Base-by-base conservation (phyloP, 2,888 invertebrate species). In the Ypsolopha sequella region DNA sequence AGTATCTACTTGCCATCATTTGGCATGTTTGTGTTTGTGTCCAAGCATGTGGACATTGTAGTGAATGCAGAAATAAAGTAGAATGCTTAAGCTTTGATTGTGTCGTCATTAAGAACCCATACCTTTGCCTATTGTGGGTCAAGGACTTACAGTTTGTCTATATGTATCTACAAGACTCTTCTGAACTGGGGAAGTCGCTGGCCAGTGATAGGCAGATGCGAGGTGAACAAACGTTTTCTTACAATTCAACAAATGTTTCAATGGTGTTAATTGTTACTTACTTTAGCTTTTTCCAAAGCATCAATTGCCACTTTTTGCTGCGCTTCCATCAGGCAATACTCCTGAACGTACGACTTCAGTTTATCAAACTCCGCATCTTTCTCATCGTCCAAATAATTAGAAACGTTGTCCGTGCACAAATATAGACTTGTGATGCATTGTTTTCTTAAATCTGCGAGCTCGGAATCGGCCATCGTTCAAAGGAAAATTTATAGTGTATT, bases 381-480 rank as follows among this genome's bases (percentile, higher is more conserved):
- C 36, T 79, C 79, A 7, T 64, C 61, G 49, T 80, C 75, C 53
- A 84, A 61, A 64, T 84, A 82, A 59, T 78, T 81, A 1, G 71
- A 68, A 33, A 81, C 67, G 50, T 84, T 82, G 43, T 80, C 78
- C 1, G 79, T 68, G 60, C 80, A 80, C 51, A 73, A 59, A 58
- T 76, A 77, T 7, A 84, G 62, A 57, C 76, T 80, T 1, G 70
- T 72, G 13, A 85, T 69, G 56, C 84, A 85, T 55, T 78, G 73
- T 62, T 80, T 76, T 48, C 80, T 64, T 52, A 84, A 52, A 34
- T 77, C 72, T 7, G 70, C 69, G 55, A 85, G 58, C 51, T 82
- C 78, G n/a, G 64, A 52, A 36, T 65, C 65, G 6, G 55, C 60
- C 68, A 68, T 70, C 39, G 9, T 55, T 2, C 24, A 24, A 36